Conservation (phyloP, 2,797 vertebrate genomes). For the Acrossocheilus fasciatus region DNA sequence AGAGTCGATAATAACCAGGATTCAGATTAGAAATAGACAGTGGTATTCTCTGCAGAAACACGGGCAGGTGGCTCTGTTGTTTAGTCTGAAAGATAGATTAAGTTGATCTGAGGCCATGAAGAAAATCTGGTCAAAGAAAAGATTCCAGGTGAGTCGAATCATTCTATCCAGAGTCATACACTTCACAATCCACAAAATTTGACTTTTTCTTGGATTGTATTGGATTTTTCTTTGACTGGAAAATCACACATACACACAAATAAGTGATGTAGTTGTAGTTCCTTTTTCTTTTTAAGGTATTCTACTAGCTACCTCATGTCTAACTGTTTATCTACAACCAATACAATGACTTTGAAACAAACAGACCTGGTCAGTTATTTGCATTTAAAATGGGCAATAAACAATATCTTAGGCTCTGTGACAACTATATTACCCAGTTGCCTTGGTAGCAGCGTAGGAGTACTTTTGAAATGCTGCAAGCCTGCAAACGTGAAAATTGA, state of each 20-base stretch:
- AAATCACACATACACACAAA: background rate
- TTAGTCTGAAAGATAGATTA: conserved; percentile 23
- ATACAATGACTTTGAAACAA: background rate
- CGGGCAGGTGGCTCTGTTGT: conserved; percentile 21
- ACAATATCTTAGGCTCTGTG: background rate
- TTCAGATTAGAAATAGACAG: conserved; percentile 22
- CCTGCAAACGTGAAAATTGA: conserved; percentile 28
- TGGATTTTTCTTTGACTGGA: background rate
- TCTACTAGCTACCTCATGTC: background rate
- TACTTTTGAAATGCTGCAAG: conserved; percentile 39
- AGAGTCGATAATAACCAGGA: conserved; percentile 5
- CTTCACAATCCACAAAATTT: background rate
- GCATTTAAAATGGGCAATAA: background rate
- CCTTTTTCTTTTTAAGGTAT: background rate
- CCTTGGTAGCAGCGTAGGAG: conserved; percentile 51
- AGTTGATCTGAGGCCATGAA: conserved; percentile 55
- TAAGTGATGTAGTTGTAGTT: background rate
- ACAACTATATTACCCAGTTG: conserved; percentile 44
- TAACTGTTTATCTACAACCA: background rate
- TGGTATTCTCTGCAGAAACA: conserved; percentile 3
- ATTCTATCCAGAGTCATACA: background rate
- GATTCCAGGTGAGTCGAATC: conserved; percentile 59
- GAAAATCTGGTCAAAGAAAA: conserved; percentile 64
- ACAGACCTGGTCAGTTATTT: background rate
- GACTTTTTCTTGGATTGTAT: background rate